Base-by-base conservation (phyloP, 2,113 vertebrate genomes). In the Oxyruncus cristatus region DNA sequence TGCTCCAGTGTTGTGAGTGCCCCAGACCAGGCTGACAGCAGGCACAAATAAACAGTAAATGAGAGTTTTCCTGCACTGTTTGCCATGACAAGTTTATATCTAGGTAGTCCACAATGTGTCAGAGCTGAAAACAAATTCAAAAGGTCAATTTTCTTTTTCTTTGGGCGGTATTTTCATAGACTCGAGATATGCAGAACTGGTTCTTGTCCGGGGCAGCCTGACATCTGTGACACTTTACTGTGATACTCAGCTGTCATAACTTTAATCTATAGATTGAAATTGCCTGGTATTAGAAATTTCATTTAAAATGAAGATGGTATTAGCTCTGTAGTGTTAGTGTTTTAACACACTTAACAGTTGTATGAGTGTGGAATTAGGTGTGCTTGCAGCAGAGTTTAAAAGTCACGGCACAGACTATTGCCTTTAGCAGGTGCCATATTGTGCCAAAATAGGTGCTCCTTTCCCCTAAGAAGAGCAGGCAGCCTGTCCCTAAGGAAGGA, bases 301-400 rank as follows among this genome's bases (percentile, higher is more conserved):
- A 9, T 18, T 91, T 67, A 30, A 63, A 68, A 37, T 21, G 10
- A 53, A 52, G 37, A 13, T 17, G 10, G 47, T 26, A 6, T 65
- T 16, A 22, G 17, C 44, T 76, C 46, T n/a, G 49, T 12, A 8
- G 53, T 3, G 17, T 39, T 35, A 6, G 4, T 26, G 73, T 44
- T 87, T 44, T 12, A 44, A 28, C 37, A 15, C 8, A 1, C 11
- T 56, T 33, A 23, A 1, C 1, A 3, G 33, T 13, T 44, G 55
- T 52, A 13, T 3, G 1, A 50, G 33, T 2, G 2, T 33, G 65
- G 78, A 55, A 59, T n/a, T 1, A 5, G 6, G 14, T 17, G 35
- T 42, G 35, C 30, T 77, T 50, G 70, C 44, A 59, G 78, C 52
- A 44, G 61, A 61, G 37, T 37, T 67, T 19, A 8, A 22, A 35